phyloP scores from a whole-genome alignment of 2,797 vertebrate species.

The Alosa sapidissima region DNA sequence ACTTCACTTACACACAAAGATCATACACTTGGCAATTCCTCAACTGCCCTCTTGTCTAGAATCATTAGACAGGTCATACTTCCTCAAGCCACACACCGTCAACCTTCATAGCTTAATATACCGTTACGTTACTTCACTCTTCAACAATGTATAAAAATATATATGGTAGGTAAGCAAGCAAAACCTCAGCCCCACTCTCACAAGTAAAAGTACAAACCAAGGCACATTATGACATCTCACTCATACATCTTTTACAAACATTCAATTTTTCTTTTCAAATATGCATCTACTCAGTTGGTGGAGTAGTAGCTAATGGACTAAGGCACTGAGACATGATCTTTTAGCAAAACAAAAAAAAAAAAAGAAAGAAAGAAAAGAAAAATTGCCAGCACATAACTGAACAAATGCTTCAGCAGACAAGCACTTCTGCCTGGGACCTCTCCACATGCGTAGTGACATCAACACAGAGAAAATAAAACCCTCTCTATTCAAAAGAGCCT shows the following conservation, averaged over 20 bases:
- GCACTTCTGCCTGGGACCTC: background rate
- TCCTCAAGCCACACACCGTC: background rate
- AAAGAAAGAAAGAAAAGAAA: background rate
- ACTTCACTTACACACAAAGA: constrained; percentile 14
- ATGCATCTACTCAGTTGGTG: background rate
- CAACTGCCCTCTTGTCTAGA: background rate
- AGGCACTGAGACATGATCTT: background rate
- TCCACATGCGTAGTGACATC: background rate
- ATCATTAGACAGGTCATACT: background rate
- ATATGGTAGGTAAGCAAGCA: constrained; percentile 17
- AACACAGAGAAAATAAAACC: background rate
- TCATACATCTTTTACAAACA: background rate
- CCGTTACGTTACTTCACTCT: constrained; percentile 33
- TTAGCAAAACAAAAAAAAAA: background rate
- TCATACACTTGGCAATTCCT: constrained; percentile 2
- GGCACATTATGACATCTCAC: background rate
- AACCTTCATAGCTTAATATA: constrained; percentile 39
- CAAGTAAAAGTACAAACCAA: background rate
- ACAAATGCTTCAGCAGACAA: background rate
- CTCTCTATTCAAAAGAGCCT: background rate
- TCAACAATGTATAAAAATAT: constrained; percentile 30
- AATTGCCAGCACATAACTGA: background rate
- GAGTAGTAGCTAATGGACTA: background rate
- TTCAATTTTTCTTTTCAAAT: background rate
- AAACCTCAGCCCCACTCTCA: constrained; percentile 15